Base-by-base conservation (phyloP, 2,888 invertebrate species). In the Scaeva pyrastri region DNA sequence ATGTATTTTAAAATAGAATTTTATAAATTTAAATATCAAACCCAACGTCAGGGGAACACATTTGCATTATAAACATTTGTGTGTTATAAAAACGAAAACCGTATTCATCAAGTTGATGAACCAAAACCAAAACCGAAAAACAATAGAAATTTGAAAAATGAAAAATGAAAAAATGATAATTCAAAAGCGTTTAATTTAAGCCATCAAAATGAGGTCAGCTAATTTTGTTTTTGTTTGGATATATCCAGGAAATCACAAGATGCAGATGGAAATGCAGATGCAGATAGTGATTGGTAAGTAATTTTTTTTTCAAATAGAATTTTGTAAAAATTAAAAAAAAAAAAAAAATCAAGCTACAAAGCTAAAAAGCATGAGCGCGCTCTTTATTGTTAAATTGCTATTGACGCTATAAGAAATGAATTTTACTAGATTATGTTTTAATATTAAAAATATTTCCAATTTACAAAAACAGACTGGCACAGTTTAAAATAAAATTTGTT, bases 271-370 rank as follows among this genome's bases (percentile, higher is more conserved):
- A 90, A 90, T 89, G 91, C 90, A 87, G 91, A 91, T 90, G 90
- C 91, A 90, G 92, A 91, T 90, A 91, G 91, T 89, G 91, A 92
- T 91, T 91, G 91, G 91, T 91, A 92, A 91, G 91, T 90, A 72
- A 26, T 74, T 41, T 77, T 31, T 70, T 71, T 45, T 77, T 68
- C 62, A 48, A 26, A 72, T 86, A 55, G 48, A 77, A 72, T 23
- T 66, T 58, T 41, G 56, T 23, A 62, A 62, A 71, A 60, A 76
- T 60, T 70, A 60, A 72, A 36, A 55, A 55, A 7, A 6, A 7
- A 31, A 31, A 31, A 31, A 31, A 31, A 7, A 31, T 7, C 5
- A 31, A 7, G 3, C 31, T 31, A 31, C 31, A 60, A 73, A 58
- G 43, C 48, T 21, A 68, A 41, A 66, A 75, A 74, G 86, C 86